Evolutionary conservation across 2,888 invertebrate genomes (phyloP), one percentile per base, ranked within the genome.

Genomic region (Stramonita haemastoma): DNA sequence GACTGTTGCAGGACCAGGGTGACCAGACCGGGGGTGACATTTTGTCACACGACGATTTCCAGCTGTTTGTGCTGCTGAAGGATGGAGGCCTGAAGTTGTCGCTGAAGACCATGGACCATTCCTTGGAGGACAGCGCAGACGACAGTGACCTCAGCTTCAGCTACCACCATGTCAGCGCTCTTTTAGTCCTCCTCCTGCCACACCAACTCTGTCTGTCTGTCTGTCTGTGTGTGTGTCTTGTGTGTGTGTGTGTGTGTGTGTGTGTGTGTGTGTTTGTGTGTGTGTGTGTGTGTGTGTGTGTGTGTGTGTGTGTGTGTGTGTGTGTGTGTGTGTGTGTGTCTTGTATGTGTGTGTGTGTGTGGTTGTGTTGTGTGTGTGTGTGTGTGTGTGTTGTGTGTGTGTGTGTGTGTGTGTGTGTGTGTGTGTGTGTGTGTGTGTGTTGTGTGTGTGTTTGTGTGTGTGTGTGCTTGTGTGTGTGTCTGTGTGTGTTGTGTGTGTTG

Each of bases 161-260:
- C 2, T 32, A 79, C 77, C 13, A 5, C 77, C 1, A 15, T 13
- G 77, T 79, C 32, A 32, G 77, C 17, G 17, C 1, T 73, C 73
- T 73, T 26, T 11, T 11, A n/a, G n/a, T n/a, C n/a, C 29, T n/a
- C 73, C n/a, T 22, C 73, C 73, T 60, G 73, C n/a, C n/a, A 26
- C n/a, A 26, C 26, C 11, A 26, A 19, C 26, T n/a, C 11, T 73
- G n/a, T 26, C 26, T 26, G 73, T 57, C 22, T 22, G 56, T 22
- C 4, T 85, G 85, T 57, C 19, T 85, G 85, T 85, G 57, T 85
- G 26, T 85, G 6, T 85, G 85, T 85, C 46, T 46, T 36, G 85
- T 85, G 46, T 46, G 46, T 8, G 46, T 46, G 4, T 46, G 46
- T 46, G 4, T 46, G 46, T 46, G 4, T 46, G 46, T 46, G 4